These are phyloP conservation scores for Anorthoa munda DNA, from an alignment of 2,888 invertebrate species.

Conservation along the genomic window DNA sequence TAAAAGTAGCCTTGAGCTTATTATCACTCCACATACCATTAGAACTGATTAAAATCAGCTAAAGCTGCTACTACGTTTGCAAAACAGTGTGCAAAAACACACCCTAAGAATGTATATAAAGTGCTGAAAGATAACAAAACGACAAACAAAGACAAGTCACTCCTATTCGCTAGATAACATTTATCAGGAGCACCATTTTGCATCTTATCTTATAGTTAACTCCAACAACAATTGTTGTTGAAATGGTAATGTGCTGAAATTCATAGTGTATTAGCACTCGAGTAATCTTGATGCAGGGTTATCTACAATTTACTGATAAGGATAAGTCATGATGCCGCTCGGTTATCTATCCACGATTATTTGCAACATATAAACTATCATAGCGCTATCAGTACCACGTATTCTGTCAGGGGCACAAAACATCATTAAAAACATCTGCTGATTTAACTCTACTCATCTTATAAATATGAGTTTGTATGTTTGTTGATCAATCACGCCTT, in stretches of 20 bases:
- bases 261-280: neutral
- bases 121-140: constrained; percentile 16
- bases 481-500: neutral
- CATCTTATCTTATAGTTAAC: constrained; percentile 54
- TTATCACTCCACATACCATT: constrained; percentile 6
- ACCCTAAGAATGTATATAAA: constrained; percentile 14
- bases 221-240: constrained; percentile 33
- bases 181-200: constrained; percentile 34
- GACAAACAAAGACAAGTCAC: constrained; percentile 19
- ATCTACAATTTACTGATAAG: constrained; percentile 23
- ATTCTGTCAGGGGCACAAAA: neutral
- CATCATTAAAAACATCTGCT: too few relatives aligned
- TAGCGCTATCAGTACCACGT: neutral
- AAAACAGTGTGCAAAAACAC: constrained; percentile 18
- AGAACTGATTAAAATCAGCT: constrained; percentile 2
- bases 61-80: constrained; percentile 4
- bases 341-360: constrained; percentile 9
- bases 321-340: neutral
- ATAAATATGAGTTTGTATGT: neutral
- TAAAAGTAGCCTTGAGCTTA: neutral
- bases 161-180: constrained; percentile 27
- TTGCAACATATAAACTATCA: constrained; percentile 1
- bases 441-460: too few relatives aligned
- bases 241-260: constrained; percentile 32
- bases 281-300: constrained; percentile 20